Evolutionary conservation across 2,797 vertebrate genomes (phyloP), one percentile per base, ranked within the genome.

Genomic region (Rhodeus uyekii): DNA sequence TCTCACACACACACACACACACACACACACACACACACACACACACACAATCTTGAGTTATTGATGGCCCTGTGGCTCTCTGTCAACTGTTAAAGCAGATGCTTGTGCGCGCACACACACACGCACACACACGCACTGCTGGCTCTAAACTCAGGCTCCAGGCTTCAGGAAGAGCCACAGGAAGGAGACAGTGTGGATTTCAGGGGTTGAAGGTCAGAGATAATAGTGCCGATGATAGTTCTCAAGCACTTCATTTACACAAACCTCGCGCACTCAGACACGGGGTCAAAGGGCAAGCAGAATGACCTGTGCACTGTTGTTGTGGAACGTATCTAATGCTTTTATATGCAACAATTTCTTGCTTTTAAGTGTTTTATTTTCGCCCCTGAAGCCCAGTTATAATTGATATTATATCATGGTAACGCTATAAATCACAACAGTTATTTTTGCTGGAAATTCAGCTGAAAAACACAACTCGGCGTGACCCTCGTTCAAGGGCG

Each of bases 171-270:
- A 85, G 86, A 78, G 61, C 44, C 74, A 78, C 79, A 84, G 69
- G 79, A 87, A 83, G 72, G 84, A 78, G 85, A 87, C 82, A 75
- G 68, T 80, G 76, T 82, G 64, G 74, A 83, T 84, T 80, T 76
- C 75, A 65, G 75, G 36, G 81, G 86, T 80, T 46, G 58, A 80
- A 74, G 86, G 86, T 83, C 76, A 78, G 29, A 79, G 78, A 79
- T 81, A 80, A 87, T 80, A 73, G 65, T 48, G 38, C 64, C 39
- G 78, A 74, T 78, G 39, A 64, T 67, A 64, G 7, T 69, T 42
- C 72, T 83, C 50, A 67, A 67, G 50, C 55, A 39, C 77, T 67
- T 87, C 48, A 85, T 87, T 85, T 83, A 74, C 81, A 61, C 77
- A 16, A 46, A 83, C 72, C 77, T 76, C 38, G 46, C 9, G 9